These are phyloP conservation scores for Geopemphigus sp. DNA, from an alignment of 1,140 invertebrate species.

Conservation along the genomic window DNA sequence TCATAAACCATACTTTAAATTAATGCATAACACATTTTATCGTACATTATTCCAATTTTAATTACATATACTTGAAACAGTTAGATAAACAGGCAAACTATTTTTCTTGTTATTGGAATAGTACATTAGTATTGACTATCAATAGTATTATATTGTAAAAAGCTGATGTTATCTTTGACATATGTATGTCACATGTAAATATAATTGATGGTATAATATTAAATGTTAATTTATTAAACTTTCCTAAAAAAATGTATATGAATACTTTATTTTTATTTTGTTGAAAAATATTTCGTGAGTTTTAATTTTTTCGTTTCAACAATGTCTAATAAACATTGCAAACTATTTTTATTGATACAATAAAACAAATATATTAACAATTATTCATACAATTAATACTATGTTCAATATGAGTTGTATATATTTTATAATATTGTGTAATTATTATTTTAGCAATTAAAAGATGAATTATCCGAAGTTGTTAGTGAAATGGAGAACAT, in stretches of 20 bases:
- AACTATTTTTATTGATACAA: too few relatives aligned
- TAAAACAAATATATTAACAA: not conserved
- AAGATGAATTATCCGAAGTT: constrained; percentile 93
- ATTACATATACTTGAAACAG: not conserved
- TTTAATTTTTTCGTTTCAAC: not conserved
- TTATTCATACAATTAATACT: not conserved
- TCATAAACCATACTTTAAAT: not conserved
- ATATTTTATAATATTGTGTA: not conserved
- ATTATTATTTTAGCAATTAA: constrained; percentile 77
- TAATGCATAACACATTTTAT: not conserved
- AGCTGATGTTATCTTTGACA: not conserved
- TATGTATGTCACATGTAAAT: not conserved
- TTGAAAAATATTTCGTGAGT: not conserved
- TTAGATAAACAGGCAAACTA: not conserved
- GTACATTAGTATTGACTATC: not conserved
- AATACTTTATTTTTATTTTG: constrained; percentile 1
- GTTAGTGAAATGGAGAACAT: constrained; percentile 91
- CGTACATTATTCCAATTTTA: not conserved
- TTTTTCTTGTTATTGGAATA: not conserved
- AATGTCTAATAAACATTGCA: not conserved
- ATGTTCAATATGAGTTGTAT: constrained; percentile 3
- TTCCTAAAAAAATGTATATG: not conserved
- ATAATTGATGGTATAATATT: not conserved
- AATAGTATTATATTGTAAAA: not conserved
- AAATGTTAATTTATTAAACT: constrained; percentile 4